phyloP scores from a whole-genome alignment of 2,113 vertebrate genomes.

The Lophotis ruficrista region DNA sequence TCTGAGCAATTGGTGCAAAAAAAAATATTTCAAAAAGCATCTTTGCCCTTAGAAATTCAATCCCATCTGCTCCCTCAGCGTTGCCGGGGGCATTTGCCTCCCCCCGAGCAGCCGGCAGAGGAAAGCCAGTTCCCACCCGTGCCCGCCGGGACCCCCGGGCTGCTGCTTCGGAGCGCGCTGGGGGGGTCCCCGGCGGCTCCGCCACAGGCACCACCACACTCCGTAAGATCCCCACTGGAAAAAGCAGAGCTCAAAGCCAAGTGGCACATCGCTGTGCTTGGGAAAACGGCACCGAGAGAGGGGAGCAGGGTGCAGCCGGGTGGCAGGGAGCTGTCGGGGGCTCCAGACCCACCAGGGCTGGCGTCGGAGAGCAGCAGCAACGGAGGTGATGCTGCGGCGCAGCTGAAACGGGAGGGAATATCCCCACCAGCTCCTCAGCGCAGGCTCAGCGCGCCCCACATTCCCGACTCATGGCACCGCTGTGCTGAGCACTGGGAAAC shows the following conservation, averaged over 20 bases:
- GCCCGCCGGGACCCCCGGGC: accelerated
- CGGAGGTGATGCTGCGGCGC: not conserved
- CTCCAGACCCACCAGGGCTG: not conserved
- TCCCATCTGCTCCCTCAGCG: not conserved
- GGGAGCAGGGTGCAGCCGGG: not conserved
- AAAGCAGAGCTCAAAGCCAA: not conserved
- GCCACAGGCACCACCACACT: not conserved
- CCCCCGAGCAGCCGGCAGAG: not conserved
- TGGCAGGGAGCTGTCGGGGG: not conserved
- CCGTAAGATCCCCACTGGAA: accelerated
- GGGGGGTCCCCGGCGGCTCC: accelerated
- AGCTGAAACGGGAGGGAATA: not conserved
- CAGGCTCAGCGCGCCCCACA: accelerated
- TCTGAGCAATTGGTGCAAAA: not conserved
- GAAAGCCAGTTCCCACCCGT: not conserved
- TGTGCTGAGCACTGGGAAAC: accelerated
- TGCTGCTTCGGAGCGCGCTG: accelerated
- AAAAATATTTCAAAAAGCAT: not conserved
- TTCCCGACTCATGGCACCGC: accelerated
- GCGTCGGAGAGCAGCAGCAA: not conserved
- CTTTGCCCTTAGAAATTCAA: not conserved
- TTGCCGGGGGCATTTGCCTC: not conserved
- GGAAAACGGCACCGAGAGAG: not conserved
- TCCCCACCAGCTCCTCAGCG: not conserved
- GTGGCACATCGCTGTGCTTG: not conserved